These are phyloP conservation scores for Drosophila busckii DNA, from an alignment of 1,140 invertebrate genomes.

Conservation along the genomic window DNA sequence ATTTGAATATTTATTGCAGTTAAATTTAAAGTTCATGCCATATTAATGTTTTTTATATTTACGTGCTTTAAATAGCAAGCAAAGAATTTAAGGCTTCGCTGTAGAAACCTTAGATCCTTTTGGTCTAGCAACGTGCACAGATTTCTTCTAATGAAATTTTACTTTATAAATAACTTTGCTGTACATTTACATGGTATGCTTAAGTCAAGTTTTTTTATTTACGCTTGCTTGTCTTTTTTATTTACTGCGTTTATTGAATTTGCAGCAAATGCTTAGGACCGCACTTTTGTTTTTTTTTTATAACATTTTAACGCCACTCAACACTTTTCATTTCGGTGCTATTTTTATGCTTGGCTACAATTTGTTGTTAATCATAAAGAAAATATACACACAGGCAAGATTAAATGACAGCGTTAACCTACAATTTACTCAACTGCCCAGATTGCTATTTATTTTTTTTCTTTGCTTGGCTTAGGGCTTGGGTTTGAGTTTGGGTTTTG, in stretches of 20 bases:
- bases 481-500: too few relatives aligned
- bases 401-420: slow-evolving; percentile 58
- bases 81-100: too few relatives aligned
- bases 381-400: slow-evolving; percentile 20
- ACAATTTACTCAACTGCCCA: slow-evolving; percentile 43
- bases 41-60: too few relatives aligned
- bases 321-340: background rate
- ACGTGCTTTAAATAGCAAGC: too few relatives aligned
- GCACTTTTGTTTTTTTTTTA: slow-evolving; percentile 1
- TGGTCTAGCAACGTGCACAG: too few relatives aligned
- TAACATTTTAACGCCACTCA: slow-evolving; percentile 29
- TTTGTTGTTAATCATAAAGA: slow-evolving; percentile 27
- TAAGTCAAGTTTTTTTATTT: slow-evolving; percentile 24
- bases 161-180: background rate
- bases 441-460: too few relatives aligned
- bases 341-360: background rate
- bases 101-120: too few relatives aligned
- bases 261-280: slow-evolving; percentile 27
- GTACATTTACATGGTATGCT: slow-evolving; percentile 15
- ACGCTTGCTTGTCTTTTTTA: slow-evolving; percentile 9
- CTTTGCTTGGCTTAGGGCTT: too few relatives aligned
- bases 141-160: too few relatives aligned
- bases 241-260: slow-evolving; percentile 17
- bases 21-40: too few relatives aligned
- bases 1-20: too few relatives aligned